phyloP scores from a whole-genome alignment of 1,140 invertebrate species.

The Drosophila trapezifrons region DNA sequence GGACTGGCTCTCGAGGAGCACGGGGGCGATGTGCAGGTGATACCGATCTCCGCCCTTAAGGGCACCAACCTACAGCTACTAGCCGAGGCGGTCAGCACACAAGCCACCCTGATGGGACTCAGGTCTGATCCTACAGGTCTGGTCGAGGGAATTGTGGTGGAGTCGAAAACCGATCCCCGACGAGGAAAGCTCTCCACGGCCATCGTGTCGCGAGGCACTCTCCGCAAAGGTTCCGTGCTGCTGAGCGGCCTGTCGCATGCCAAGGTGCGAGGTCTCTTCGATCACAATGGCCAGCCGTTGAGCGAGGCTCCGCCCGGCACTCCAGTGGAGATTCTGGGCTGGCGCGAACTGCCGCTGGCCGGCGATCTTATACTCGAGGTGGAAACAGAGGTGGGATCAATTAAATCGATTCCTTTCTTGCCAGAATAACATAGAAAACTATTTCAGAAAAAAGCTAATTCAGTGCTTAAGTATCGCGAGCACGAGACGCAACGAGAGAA shows the following conservation, averaged over 20 bases:
- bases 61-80: slow-evolving; percentile 91
- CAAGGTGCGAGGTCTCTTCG: slow-evolving; percentile 94
- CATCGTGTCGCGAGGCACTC: slow-evolving; percentile 94
- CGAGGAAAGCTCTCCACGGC: slow-evolving; percentile 93
- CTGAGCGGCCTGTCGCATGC: slow-evolving; percentile 93
- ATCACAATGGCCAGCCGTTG: slow-evolving; percentile 90
- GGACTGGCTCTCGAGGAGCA: slow-evolving; percentile 94
- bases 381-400: slow-evolving; percentile 86
- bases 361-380: slow-evolving; percentile 95
- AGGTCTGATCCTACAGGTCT: slow-evolving; percentile 91
- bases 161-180: slow-evolving; percentile 90
- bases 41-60: slow-evolving; percentile 96
- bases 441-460: slow-evolving; percentile 87
- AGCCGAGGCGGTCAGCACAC: slow-evolving; percentile 92
- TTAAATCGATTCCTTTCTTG: not conserved
- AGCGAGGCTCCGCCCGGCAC: slow-evolving; percentile 89
- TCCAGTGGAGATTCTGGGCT: slow-evolving; percentile 95
- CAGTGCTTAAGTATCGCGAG: slow-evolving; percentile 89
- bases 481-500: slow-evolving; percentile 87
- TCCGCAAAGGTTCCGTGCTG: slow-evolving; percentile 92
- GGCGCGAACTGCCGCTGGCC: slow-evolving; percentile 93
- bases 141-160: slow-evolving; percentile 96
- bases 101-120: slow-evolving; percentile 95
- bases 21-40: slow-evolving; percentile 96
- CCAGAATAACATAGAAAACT: not conserved